Evolutionary conservation across 2,113 vertebrate species (phyloP), one percentile per base, ranked within the genome.

Genomic region (Nyctibius bracteatus): DNA sequence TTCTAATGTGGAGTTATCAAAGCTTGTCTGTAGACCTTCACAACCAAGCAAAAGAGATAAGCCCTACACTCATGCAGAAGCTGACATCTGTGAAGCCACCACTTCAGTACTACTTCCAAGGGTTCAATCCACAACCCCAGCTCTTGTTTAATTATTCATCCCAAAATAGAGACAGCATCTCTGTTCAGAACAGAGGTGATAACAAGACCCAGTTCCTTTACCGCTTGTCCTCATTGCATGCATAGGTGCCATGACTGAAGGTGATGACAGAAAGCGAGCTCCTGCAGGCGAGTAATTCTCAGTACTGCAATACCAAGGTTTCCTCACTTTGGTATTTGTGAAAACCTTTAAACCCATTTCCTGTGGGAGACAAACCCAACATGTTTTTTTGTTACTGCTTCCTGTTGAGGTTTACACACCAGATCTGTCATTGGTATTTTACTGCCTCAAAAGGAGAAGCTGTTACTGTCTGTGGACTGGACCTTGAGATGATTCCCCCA

Each of bases 291-390:
- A 0, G 8, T 4, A 20, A 3, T 2, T 4, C 4, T 1, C 14
- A 3, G 25, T 8, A 81, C 8, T 17, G 28, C 91, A 96, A 30
- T 93, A 17, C 82, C 20, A 5, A 51, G 96, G 97, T 17, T 94
- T 97, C 58, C 71, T 97, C 90, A 97, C 81, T 1, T 68, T 94
- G 57, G 94, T 92, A 17, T 97, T 97, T 74, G 97, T 97, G 93
- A 97, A 97, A 61, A 97, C 78, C 73, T 96, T 97, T 72, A 97
- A 95, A 37, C 97, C 97, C 86, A 97, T 91, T 43, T 74, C 63
- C 97, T 97, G n/a, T 4, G 47, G 57, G 28, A 92, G 51, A 88
- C 63, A 96, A 73, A 95, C 2, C 12, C 54, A 94, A 86, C 8
- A 25, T 5, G 3, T 0, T 15, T 46, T 72, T 62, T 82, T 33